Evolutionary conservation across 2,797 vertebrate genomes (phyloP).

Genomic region (Smutsia gigantea): DNA sequence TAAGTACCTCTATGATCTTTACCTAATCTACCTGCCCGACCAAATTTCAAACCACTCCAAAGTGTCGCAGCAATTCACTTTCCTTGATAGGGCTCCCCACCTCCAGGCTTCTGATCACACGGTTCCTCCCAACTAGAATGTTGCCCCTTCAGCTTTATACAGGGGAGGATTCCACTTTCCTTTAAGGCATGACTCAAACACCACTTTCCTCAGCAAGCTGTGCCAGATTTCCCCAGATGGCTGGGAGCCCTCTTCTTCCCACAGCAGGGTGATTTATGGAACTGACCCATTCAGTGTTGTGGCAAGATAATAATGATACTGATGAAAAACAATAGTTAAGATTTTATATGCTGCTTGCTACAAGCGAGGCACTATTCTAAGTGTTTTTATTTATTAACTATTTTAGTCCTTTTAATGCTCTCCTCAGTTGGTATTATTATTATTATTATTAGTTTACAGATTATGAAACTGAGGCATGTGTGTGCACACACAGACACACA

Average conservation of each 20-base stretch:
- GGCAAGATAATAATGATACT: not conserved
- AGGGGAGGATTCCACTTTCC: not conserved
- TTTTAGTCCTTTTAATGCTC: not conserved
- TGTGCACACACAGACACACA: not conserved
- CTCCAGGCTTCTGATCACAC: fast-evolving
- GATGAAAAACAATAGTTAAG: not conserved
- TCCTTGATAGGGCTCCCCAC: not conserved
- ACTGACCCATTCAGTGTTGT: not conserved
- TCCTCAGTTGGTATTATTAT: not conserved
- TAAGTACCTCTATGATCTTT: not conserved
- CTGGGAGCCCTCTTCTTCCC: not conserved
- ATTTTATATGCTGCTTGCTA: not conserved
- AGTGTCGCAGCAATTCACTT: not conserved
- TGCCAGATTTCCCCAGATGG: not conserved
- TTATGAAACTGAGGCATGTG: not conserved
- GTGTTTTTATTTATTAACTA: not conserved
- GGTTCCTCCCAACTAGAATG: not conserved
- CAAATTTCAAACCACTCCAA: not conserved
- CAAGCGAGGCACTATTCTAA: not conserved
- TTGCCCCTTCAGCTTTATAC: fast-evolving
- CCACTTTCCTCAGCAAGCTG: not conserved
- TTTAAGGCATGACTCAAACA: not conserved
- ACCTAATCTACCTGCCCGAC: not conserved
- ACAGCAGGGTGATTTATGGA: not conserved
- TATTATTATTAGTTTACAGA: not conserved